Base-by-base conservation (phyloP, 2,113 vertebrate species). In the Fulmarus glacialis region DNA sequence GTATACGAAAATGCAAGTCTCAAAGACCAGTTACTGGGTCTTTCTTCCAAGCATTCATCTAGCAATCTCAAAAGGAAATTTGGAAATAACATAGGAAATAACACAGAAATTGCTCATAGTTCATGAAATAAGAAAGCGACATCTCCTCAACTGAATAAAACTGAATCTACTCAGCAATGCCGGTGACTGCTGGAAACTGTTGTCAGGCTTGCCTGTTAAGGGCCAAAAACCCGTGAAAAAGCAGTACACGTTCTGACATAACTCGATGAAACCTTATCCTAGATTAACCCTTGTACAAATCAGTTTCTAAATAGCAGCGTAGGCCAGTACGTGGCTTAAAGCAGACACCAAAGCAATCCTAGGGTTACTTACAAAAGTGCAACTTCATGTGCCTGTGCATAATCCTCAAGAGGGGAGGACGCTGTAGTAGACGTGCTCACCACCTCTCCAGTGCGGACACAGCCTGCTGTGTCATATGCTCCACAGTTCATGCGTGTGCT, bases 401-500 rank as follows among this genome's bases (percentile, higher is more conserved):
- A 58, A 60, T 53, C 56, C 55, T 83, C 26, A 36, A 34, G 48
- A 0, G 6, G n/a, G 55, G 52, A 68, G 34, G 27, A 38, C 7
- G 2, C 53, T 22, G 21, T 20, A n/a, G 15, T 8, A 12, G 59
- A 45, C 0, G 2, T n/a, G 22, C 3, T 64, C 43, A 47, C 36
- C 59, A 15, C 13, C 13, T 62, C 68, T 36, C 4, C 17, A 29
- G 36, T 1, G 26, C 13, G 72, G 67, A 47, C 67, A 52, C 45
- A 64, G 53, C 34, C 79, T 32, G 70, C 32, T n/a, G 68, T 40
- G 34, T 15, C 15, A 12, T 21, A 15, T 10, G 36, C 30, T 24
- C 36, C 40, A 15, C 7, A 1, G 0, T 7, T 27, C 15, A 12
- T 30, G 43, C 0, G 1, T 2, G 21, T 67, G 53, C 52, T 84